Evolutionary conservation across 2,888 invertebrate species (phyloP), one percentile per base, ranked within the genome.

Genomic region (Cephus spinipes): DNA sequence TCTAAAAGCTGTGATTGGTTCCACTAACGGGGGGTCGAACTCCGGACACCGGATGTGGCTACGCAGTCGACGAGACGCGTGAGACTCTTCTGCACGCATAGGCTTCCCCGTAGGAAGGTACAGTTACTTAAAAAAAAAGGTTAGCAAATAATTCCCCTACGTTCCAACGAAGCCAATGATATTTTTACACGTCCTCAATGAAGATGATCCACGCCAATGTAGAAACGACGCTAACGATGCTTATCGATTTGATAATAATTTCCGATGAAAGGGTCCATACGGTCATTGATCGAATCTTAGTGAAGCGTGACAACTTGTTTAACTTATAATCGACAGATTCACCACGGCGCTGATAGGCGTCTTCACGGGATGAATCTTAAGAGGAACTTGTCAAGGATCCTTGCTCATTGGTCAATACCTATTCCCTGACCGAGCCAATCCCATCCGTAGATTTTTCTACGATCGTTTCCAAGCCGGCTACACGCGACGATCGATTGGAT

Each of bases 21-120:
- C 12, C 32, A 71, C 2, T 69, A 79, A 82, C 76, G 68, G 68
- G 68, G 81, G 80, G 81, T 84, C 81, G 81, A 80, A 78, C 75
- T 75, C 81, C 77, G 83, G 81, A 81, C 86, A 87, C 87, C 88
- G 88, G 88, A 88, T 88, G 88, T 86, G 86, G 87, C 71, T 15
- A 69, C 34, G 76, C 81, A 83, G 85, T 81, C 83, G 87, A 85
- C 85, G 85, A 87, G 87, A 87, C 86, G 87, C 87, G 87, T 87
- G 87, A 87, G 87, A 87, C 85, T 86, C 82, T 74, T 33, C 71
- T 12, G 71, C 71, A 71, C 71, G 71, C 71, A 71, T 9, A 23
- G 31, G 71, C 32, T 55, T 55, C 23, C 55, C 55, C 9, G 55
- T 23, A 55, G 71, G 32, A 15, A 71, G 71, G 71, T 71, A 71